Base-by-base conservation (phyloP, 2,888 invertebrate genomes). In the Dolomedes plantarius region DNA sequence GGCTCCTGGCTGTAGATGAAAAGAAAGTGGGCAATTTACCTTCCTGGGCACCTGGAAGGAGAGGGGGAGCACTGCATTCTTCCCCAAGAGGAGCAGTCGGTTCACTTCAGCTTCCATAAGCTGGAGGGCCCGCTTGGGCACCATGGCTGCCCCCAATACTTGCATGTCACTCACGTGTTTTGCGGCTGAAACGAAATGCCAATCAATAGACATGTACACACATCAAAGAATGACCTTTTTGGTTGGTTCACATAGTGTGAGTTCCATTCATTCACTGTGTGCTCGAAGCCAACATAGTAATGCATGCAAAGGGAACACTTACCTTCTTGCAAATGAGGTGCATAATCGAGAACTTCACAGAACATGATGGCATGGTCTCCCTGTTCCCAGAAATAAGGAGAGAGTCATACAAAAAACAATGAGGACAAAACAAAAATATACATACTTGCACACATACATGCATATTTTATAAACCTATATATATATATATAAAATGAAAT, bases 81-180 rank as follows among this genome's bases (percentile, higher is more conserved):
- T 95, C 3, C 97, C 95, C 80, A 98, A 93, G 90, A 98, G 96
- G 78, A 98, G 92, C 68, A 98, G 93, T 88, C 98, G 93, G 92
- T 98, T 97, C 3, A 98, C 98, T 92, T 98, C 98, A 0, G 97
- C 98, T 89, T 96, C 96, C 98, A 98, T 98, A n/a, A 98, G 97
- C 89, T 96, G 95, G 50, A 98, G 92, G 0, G 97, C 96, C 82
- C 97, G 93, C 92, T 98, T 98, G 6, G 98, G 97, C 68, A 98
- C 95, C 88, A 98, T 91, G 90, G 97, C 97, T 1, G 97, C 97
- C 3, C 98, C 98, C 91, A 98, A 97, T 0, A 97, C 97, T 91
- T 98, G 98, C 90, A 90, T 89, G 69, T 98, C 97, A n/a, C 97
- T 94, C 27, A 96, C 95, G 92, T 97, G 96, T 78, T 96, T 93